Evolutionary conservation across 2,888 invertebrate species (phyloP), one percentile per base, ranked within the genome.

Genomic region (Drosophila helvetica): DNA sequence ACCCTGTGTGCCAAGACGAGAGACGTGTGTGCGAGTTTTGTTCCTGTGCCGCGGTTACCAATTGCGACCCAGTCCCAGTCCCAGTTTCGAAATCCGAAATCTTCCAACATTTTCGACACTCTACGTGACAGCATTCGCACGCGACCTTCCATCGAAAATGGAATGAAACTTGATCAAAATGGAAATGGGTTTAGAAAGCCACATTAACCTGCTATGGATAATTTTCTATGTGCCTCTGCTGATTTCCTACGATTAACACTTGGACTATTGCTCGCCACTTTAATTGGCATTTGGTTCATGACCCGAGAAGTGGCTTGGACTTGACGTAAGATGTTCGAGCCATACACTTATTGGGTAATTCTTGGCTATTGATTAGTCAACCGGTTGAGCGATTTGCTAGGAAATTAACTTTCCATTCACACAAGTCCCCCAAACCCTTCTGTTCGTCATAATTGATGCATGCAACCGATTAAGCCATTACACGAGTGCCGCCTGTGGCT

Each of bases 21-120:
- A 56, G 75, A 82, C 85, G 79, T 82, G 74, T 75, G 71, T 42
- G 77, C 68, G 69, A 70, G 27, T 77, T 72, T 74, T 75, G 75
- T 80, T 83, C 82, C 82, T 82, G 78, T 71, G 85, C 65, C 65
- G 71, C 72, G 82, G 38, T 79, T 83, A 80, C 75, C 77, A 83
- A 83, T 82, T 70, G 69, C 64, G 85, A 51, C 83, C 83, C 80
- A 83, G 82, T 85, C 83, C 83, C 80, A 83, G 82, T 85, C 82
- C 75, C 80, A 61, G 63, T 73, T 74, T 74, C 63, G 73, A 73
- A 74, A 74, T 68, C 68, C 63, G 73, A 73, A 74, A 74, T 68
- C 68, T 56, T 53, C 18, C 33, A 19, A 33, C 46, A 52, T 51
- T 71, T 71, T 71, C 70, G 42, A 70, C 70, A 71, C 53, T 42